Percentiles rank a stretch among this genome's conserved stretches.
Conservation (phyloP, 2,888 invertebrate genomes). For the Coelinius sp. region DNA sequence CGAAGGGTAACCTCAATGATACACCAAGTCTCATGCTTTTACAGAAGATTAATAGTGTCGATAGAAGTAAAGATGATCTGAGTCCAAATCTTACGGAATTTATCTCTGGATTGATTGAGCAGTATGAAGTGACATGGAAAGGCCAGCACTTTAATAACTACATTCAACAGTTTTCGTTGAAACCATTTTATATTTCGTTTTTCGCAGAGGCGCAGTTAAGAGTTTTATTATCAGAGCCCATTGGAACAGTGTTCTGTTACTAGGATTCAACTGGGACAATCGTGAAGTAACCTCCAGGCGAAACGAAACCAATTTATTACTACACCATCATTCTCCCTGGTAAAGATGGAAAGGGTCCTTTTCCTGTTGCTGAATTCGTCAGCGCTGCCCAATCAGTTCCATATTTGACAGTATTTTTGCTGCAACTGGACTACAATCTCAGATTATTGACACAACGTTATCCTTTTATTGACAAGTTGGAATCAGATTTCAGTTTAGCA, state of each 20-base stretch:
- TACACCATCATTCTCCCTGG: constrained; percentile 32
- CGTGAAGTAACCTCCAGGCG: constrained; percentile 9
- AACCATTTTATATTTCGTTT: neutral
- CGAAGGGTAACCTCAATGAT: constrained; percentile 19
- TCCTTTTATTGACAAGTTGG: constrained; percentile 14
- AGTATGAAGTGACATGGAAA: neutral
- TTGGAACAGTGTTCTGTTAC: constrained; percentile 23
- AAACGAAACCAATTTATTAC: constrained; percentile 26
- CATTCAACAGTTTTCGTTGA: neutral
- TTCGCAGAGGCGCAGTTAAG: constrained; percentile 32
- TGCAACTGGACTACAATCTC: neutral
- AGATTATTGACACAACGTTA: neutral
- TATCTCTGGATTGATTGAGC: neutral
- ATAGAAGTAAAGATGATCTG: constrained; percentile 15
- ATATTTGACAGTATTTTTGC: neutral
- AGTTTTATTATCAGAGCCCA: neutral
- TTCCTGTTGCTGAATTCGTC: constrained; percentile 22
- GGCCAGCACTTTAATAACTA: neutral
- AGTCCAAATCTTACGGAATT: neutral
- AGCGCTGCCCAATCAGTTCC: neutral
- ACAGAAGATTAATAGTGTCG: constrained; percentile 26
- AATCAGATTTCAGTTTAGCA: constrained; percentile 29
- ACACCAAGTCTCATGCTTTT: constrained; percentile 2
- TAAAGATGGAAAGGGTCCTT: neutral
- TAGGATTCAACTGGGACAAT: constrained; percentile 33